These are phyloP conservation scores for Ornithorhynchus anatinus DNA, from an alignment of 2,113 vertebrate genomes.

Conservation along the genomic window DNA sequence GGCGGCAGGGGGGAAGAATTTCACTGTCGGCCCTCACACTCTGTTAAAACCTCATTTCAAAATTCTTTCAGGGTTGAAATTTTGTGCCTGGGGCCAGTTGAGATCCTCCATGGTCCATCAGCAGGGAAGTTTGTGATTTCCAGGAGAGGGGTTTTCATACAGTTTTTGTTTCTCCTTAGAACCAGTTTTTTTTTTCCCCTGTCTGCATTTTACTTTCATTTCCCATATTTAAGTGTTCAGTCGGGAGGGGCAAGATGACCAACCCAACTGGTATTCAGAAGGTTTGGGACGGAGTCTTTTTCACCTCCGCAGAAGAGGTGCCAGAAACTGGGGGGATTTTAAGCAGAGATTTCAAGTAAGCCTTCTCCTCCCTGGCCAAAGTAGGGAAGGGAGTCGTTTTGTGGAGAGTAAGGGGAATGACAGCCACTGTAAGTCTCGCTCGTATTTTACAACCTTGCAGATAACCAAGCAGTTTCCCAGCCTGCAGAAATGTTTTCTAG, in stretches of 20 bases:
- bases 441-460: too few relatives aligned
- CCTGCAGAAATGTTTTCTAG: too few relatives aligned
- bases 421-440: too few relatives aligned
- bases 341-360: too few relatives aligned
- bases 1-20: too few relatives aligned
- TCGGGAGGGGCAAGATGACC: not conserved
- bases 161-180: not conserved
- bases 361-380: not conserved
- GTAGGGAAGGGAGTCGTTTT: slow-evolving; percentile 18
- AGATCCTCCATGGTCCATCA: too few relatives aligned
- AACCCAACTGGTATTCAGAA: fast-evolving
- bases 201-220: not conserved
- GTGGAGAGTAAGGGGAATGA: not conserved
- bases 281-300: fast-evolving
- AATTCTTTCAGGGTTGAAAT: too few relatives aligned
- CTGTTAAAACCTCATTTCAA: too few relatives aligned
- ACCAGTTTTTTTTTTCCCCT: not conserved
- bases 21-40: too few relatives aligned
- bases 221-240: not conserved
- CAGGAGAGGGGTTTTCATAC: not conserved
- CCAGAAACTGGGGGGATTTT: not conserved
- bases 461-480: too few relatives aligned
- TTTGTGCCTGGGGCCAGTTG: too few relatives aligned
- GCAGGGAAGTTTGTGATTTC: too few relatives aligned
- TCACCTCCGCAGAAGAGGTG: not conserved